phyloP scores from a whole-genome alignment of 2,113 vertebrate species.

The Leiothrix lutea region DNA sequence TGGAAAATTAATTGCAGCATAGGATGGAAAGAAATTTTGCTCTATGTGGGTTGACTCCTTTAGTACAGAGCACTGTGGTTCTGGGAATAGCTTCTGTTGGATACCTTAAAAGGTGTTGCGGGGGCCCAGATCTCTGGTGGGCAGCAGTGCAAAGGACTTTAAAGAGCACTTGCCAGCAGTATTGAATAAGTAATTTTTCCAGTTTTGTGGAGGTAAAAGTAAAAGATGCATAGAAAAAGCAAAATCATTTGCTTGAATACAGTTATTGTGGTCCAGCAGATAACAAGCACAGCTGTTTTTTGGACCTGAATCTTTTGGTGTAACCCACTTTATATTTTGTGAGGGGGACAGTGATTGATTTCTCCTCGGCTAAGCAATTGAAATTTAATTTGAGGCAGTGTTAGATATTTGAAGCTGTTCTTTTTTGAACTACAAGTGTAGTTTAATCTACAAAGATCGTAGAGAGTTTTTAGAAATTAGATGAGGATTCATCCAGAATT shows the following conservation, averaged over 20 bases:
- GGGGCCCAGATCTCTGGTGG: background rate
- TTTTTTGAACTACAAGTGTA: background rate
- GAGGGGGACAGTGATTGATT: background rate
- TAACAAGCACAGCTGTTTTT: background rate
- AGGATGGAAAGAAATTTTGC: background rate
- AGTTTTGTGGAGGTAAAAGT: background rate
- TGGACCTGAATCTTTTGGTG: background rate
- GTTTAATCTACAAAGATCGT: background rate
- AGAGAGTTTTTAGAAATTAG: background rate
- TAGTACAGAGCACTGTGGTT: background rate
- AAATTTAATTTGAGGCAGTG: background rate
- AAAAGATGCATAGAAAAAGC: background rate
- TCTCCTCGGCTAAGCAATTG: background rate
- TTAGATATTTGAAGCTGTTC: background rate
- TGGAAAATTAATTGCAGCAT: background rate
- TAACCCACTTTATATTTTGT: background rate
- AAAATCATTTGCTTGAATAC: background rate
- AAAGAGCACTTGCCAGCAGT: background rate
- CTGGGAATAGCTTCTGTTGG: background rate
- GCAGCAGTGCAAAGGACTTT: background rate
- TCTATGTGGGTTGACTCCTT: background rate
- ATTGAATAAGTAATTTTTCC: background rate
- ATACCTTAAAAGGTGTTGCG: background rate
- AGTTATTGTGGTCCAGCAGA: background rate
- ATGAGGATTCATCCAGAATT: background rate